phyloP scores from a whole-genome alignment of 92 coral and sea anemone genomes.

The Diadumene lineata region DNA sequence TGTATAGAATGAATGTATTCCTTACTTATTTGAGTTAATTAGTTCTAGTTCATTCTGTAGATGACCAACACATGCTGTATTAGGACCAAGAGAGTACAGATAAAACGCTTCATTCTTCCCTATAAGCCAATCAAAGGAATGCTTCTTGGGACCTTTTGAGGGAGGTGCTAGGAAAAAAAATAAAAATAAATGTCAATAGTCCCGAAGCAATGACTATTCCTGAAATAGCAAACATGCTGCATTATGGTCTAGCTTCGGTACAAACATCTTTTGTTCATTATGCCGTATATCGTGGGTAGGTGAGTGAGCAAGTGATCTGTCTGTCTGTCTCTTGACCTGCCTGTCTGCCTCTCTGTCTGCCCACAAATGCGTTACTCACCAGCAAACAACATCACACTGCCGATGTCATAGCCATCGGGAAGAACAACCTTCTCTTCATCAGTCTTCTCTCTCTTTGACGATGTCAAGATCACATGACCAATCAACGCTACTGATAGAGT shows the following conservation, averaged over 20 bases:
- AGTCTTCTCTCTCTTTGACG: conserved; percentile 18
- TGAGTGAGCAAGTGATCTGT: no score
- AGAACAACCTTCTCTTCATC: conserved; percentile 13
- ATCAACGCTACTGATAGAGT: conserved; percentile 47
- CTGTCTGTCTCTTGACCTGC: not conserved
- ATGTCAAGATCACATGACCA: conserved; percentile 64
- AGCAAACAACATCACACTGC: conserved; percentile 51
- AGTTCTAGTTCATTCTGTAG: conserved; percentile 64
- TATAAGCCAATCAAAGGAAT: conserved; percentile 40
- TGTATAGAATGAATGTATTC: no score
- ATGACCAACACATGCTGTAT: conserved; percentile 71
- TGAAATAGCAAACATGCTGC: no score
- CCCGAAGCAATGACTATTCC: no score
- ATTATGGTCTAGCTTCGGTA: no score
- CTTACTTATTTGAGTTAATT: conserved; percentile 56
- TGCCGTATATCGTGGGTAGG: no score
- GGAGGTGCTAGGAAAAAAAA: not conserved
- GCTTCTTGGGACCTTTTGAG: conserved; percentile 18
- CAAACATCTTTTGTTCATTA: no score
- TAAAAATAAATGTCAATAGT: no score
- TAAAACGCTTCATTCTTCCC: conserved; percentile 79
- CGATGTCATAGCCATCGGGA: conserved; percentile 58
- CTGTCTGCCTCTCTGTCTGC: conserved; percentile 3
- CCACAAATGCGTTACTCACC: conserved; percentile 39
- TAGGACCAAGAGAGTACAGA: conserved; percentile 82